These are phyloP conservation scores for Hippocampus guttulatus DNA, from an alignment of 2,113 vertebrate species.

Conservation along the genomic window DNA sequence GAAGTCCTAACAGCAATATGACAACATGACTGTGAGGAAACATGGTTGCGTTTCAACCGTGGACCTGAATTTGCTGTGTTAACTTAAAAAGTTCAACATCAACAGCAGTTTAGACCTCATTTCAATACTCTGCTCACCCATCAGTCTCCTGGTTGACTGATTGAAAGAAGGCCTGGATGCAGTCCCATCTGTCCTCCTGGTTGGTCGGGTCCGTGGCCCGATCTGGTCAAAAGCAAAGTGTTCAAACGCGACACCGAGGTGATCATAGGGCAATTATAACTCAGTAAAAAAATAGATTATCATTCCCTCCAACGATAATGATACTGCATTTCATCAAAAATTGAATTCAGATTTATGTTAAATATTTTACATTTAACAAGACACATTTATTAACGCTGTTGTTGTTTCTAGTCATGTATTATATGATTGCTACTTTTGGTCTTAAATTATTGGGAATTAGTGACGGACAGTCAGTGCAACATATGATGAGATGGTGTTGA, in stretches of 20 bases:
- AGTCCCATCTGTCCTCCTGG: constrained; percentile 78
- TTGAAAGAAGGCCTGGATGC: constrained; percentile 81
- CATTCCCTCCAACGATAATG: too few relatives aligned
- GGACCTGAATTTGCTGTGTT: not conserved
- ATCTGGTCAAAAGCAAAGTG: constrained; percentile 59
- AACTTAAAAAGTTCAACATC: not conserved
- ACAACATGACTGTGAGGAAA: constrained; percentile 45
- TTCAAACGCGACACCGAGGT: not conserved
- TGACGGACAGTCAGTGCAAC: too few relatives aligned
- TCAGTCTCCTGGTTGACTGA: constrained; percentile 72
- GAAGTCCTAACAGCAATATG: not conserved
- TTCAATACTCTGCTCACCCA: constrained; percentile 69
- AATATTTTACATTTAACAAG: too few relatives aligned
- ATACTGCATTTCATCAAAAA: too few relatives aligned
- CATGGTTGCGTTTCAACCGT: not conserved
- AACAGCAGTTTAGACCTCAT: not conserved
- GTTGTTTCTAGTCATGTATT: too few relatives aligned
- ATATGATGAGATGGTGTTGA: too few relatives aligned
- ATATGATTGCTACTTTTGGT: too few relatives aligned
- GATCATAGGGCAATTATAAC: not conserved
- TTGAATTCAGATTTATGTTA: too few relatives aligned
- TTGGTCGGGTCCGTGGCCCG: constrained; percentile 80
- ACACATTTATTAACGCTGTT: too few relatives aligned
- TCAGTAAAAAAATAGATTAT: too few relatives aligned
- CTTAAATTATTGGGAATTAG: too few relatives aligned